phyloP scores from a whole-genome alignment of 2,888 invertebrate species.

The Dromius quadrimaculatus region DNA sequence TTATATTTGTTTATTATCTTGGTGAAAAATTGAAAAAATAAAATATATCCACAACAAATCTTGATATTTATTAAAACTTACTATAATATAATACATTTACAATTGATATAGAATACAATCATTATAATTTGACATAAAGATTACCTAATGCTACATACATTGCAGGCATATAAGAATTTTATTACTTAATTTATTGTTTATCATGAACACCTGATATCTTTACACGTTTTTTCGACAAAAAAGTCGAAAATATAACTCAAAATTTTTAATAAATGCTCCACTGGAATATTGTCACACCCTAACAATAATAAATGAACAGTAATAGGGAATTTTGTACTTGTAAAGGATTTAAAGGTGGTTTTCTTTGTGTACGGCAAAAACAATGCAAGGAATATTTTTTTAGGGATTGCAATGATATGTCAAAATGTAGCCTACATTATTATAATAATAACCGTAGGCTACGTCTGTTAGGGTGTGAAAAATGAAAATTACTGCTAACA shows the following conservation, averaged over 20 bases:
- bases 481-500: conserved; percentile 62
- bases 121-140: conserved; percentile 7
- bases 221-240: too few relatives aligned
- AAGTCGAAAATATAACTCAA: too few relatives aligned
- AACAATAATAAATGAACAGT: too few relatives aligned
- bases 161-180: too few relatives aligned
- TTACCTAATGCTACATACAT: too few relatives aligned
- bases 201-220: not conserved
- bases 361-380: not conserved
- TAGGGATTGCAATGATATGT: not conserved
- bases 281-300: too few relatives aligned
- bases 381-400: not conserved
- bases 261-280: too few relatives aligned
- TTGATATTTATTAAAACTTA: conserved; percentile 42
- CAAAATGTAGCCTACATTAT: not conserved
- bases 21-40: not conserved
- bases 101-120: conserved; percentile 34
- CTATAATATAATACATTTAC: conserved; percentile 37
- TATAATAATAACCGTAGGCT: too few relatives aligned
- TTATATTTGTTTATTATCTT: too few relatives aligned
- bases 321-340: not conserved
- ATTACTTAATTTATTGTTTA: not conserved
- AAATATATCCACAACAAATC: conserved; percentile 17
- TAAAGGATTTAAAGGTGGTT: not conserved
- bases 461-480: not conserved